Evolutionary conservation across 2,888 invertebrate genomes (phyloP).

Genomic region (Clitarchus hookeri): DNA sequence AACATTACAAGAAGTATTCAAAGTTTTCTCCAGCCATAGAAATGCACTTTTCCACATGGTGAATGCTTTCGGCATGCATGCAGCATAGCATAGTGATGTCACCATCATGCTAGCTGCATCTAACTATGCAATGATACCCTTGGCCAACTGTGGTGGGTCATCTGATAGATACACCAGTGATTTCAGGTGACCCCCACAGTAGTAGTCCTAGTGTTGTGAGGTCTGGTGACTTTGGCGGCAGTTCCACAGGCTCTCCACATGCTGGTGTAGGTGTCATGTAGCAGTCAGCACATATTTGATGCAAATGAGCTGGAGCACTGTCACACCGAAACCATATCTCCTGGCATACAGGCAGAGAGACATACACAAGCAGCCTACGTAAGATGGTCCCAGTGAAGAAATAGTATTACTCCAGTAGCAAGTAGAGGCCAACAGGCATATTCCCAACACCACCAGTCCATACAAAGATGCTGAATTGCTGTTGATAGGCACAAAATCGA

Average conservation of each 20-base stretch:
- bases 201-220: neutral
- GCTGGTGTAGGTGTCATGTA: neutral
- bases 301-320: neutral
- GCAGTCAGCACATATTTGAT: neutral
- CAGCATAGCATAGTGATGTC: neutral
- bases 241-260: neutral
- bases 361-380: neutral
- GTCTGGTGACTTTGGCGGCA: neutral
- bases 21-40: neutral
- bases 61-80: too few species aligned
- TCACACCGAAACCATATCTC: neutral
- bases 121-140: neutral
- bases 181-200: slow-evolving; percentile 8
- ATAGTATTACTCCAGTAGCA: neutral
- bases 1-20: neutral
- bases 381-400: neutral
- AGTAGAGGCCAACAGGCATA: too few species aligned
- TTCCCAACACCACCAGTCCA: neutral
- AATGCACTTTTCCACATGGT: neutral
- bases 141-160: neutral
- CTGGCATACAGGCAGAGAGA: neutral
- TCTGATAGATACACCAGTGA: neutral
- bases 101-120: neutral
- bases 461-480: neutral
- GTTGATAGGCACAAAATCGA: neutral